These are phyloP conservation scores for Galeopsomyia nigrocyanea DNA, from an alignment of 2,888 invertebrate species.

Conservation along the genomic window DNA sequence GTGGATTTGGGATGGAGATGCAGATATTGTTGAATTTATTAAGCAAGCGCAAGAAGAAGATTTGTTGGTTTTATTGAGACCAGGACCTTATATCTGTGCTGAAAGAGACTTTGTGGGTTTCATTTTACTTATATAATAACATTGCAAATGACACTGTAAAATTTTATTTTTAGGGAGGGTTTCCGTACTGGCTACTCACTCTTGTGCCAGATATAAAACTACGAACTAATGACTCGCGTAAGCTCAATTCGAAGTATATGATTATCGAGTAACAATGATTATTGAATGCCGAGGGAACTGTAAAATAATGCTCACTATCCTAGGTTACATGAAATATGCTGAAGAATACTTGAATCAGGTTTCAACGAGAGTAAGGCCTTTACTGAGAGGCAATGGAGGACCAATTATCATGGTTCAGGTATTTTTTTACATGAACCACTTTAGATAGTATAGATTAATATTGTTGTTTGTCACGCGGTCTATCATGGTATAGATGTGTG, in stretches of 20 bases:
- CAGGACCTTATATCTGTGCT: constrained; percentile 93
- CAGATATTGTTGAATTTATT: constrained; percentile 76
- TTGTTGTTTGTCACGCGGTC: too few relatives aligned
- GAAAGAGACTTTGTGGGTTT: constrained; percentile 82
- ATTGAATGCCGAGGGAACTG: too few relatives aligned
- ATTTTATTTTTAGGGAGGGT: constrained; percentile 76
- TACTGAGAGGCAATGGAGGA: constrained; percentile 82
- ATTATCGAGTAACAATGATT: too few relatives aligned
- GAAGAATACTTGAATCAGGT: constrained; percentile 71
- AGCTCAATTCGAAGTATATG: constrained; percentile 37
- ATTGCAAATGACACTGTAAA: too few relatives aligned
- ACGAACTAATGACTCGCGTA: constrained; percentile 74
- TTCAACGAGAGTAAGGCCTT: constrained; percentile 70
- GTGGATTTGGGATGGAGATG: constrained; percentile 72
- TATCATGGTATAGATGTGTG: too few relatives aligned
- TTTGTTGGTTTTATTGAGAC: constrained; percentile 83
- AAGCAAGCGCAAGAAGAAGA: constrained; percentile 83
- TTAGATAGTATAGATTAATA: too few relatives aligned
- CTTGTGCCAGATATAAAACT: constrained; percentile 76
- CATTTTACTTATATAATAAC: constrained; percentile 5
- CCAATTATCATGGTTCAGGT: constrained; percentile 91
- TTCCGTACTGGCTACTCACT: constrained; percentile 82
- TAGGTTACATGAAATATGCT: constrained; percentile 69
- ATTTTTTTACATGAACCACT: background rate
- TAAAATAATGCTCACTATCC: background rate